Evolutionary conservation across 2,888 invertebrate species (phyloP).

Genomic region (Malacosoma neustria): DNA sequence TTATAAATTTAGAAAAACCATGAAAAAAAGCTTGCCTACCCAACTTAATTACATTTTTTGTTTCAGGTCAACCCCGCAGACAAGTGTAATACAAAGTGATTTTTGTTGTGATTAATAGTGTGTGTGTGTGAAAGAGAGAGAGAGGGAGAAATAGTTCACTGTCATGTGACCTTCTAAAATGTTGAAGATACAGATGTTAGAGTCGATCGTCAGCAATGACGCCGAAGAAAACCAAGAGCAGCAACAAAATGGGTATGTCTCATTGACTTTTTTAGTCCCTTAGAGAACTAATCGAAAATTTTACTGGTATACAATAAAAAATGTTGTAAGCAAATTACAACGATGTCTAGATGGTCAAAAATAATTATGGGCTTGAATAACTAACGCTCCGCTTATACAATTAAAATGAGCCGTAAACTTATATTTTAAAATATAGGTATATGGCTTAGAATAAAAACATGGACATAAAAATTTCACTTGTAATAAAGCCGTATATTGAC

Average conservation of each 20-base stretch:
- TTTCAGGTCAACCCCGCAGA: conserved; percentile 27
- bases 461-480: too few relatives aligned
- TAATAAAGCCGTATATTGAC: too few relatives aligned
- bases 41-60: conserved; percentile 10
- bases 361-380: too few relatives aligned
- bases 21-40: not conserved
- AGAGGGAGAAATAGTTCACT: conserved; percentile 27
- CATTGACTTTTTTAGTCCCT: too few relatives aligned
- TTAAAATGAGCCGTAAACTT: too few relatives aligned
- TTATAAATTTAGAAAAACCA: not conserved
- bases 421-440: too few relatives aligned
- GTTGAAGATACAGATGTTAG: conserved; percentile 86
- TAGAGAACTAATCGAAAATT: too few relatives aligned
- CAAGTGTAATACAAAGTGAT: conserved; percentile 6
- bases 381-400: too few relatives aligned
- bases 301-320: too few relatives aligned
- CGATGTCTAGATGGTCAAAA: too few relatives aligned
- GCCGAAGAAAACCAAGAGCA: conserved; percentile 57
- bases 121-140: conserved; percentile 22
- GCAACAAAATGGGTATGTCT: conserved; percentile 59
- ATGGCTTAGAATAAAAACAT: too few relatives aligned
- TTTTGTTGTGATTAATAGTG: conserved; percentile 10
- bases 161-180: conserved; percentile 71
- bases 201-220: conserved; percentile 82
- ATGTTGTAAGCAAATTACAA: too few relatives aligned